Percentiles rank a stretch among this genome's conserved stretches.
phyloP scores from a whole-genome alignment of 2,113 vertebrate species.

The Tetrax tetrax region DNA sequence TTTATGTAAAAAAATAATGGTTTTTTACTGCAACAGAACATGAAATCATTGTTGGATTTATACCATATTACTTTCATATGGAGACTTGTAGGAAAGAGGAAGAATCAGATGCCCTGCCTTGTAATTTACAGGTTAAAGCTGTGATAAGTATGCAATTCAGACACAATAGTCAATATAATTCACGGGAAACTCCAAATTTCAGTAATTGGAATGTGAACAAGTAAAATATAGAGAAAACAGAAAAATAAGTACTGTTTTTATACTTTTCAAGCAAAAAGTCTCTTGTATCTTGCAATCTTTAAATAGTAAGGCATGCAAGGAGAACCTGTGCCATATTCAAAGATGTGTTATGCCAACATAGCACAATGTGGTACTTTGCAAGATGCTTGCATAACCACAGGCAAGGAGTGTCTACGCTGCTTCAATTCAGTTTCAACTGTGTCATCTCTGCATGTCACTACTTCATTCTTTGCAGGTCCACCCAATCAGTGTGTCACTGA shows the following conservation, averaged over 20 bases:
- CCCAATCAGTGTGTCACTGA: not conserved
- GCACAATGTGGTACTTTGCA: not conserved
- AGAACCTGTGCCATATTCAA: not conserved
- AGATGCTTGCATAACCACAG: not conserved
- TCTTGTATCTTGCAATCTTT: not conserved
- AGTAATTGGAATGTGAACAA: not conserved
- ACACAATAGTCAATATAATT: not conserved
- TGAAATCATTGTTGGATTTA: not conserved
- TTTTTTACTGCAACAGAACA: not conserved
- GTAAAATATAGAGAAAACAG: not conserved
- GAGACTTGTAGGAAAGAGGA: not conserved
- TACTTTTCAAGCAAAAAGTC: not conserved
- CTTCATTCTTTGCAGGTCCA: not conserved
- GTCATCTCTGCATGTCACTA: not conserved
- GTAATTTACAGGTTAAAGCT: not conserved
- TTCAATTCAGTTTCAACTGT: not conserved
- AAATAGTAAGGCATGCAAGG: not conserved
- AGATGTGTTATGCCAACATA: not conserved
- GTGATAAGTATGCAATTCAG: not conserved
- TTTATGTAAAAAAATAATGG: not conserved
- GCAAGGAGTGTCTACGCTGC: not conserved
- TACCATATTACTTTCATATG: not conserved
- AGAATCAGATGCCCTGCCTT: not conserved
- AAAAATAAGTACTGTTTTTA: not conserved
- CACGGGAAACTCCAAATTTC: not conserved